phyloP scores from a whole-genome alignment of 2,113 vertebrate genomes.

The Oreochromis spilurus region DNA sequence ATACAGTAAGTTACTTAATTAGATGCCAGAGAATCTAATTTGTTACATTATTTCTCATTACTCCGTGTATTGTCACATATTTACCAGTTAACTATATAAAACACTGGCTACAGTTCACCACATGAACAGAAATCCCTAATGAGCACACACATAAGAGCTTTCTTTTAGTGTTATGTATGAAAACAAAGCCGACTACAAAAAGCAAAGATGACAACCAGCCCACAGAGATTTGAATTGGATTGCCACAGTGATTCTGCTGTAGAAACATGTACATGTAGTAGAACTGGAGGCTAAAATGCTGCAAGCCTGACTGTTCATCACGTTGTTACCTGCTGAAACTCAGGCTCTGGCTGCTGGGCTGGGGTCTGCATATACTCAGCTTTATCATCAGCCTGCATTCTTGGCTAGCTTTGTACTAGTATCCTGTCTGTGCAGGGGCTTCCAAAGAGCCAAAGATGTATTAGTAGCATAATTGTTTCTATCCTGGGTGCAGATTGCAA shows the following conservation, averaged over 20 bases:
- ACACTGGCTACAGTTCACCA: neutral
- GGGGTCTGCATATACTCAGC: neutral
- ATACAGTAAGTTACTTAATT: neutral
- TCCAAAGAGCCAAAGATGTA: neutral
- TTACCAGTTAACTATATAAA: neutral
- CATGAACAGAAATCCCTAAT: neutral
- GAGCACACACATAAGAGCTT: neutral
- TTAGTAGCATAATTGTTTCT: neutral
- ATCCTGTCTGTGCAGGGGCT: neutral
- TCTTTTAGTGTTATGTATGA: neutral
- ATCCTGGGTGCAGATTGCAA: no score
- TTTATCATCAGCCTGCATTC: neutral
- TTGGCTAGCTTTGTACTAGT: neutral
- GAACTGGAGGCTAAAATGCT: neutral
- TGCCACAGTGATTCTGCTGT: neutral
- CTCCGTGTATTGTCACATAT: neutral
- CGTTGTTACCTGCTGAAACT: neutral
- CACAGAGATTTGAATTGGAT: neutral
- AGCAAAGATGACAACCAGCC: neutral
- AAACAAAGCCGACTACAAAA: neutral
- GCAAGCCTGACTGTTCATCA: neutral
- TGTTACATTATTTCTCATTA: neutral
- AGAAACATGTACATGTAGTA: neutral
- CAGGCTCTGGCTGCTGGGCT: neutral
- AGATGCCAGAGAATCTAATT: neutral